These are phyloP conservation scores for Phocoena phocoena DNA, from an alignment of 2,113 vertebrate species.

Conservation along the genomic window DNA sequence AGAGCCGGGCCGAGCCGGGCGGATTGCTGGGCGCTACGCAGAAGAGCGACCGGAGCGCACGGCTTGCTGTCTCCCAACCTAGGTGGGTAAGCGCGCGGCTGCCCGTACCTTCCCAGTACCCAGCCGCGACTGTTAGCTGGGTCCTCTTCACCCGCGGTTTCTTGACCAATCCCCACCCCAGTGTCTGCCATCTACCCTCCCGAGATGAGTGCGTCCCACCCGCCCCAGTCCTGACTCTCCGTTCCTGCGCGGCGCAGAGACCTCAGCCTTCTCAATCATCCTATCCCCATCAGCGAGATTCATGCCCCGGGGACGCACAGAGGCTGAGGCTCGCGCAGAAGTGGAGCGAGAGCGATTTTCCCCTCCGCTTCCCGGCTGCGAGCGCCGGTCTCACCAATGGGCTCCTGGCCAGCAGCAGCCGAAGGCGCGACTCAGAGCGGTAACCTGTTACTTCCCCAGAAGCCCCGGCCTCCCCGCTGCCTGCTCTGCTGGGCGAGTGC, in stretches of 20 bases:
- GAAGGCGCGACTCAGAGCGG: neutral
- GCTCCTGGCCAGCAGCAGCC: neutral
- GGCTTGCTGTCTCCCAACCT: neutral
- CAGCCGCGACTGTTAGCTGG: neutral
- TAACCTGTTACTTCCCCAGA: constrained; percentile 78
- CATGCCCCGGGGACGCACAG: neutral
- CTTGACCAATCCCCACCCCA: neutral
- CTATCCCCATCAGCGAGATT: neutral
- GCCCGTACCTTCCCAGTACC: neutral
- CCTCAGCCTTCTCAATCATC: neutral
- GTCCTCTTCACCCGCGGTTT: neutral
- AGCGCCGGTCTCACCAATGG: neutral
- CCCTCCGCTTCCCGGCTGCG: neutral
- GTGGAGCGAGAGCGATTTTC: neutral
- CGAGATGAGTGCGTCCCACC: neutral
- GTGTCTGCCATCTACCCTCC: neutral
- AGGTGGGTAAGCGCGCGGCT: constrained; percentile 56
- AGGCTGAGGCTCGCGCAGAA: neutral
- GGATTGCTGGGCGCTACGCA: neutral
- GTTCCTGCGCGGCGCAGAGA: neutral
- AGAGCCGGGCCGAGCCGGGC: constrained; percentile 63
- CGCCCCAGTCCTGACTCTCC: neutral
- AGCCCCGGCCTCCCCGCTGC: neutral
- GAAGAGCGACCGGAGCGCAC: neutral
- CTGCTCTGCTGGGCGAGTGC: neutral